phyloP scores from a whole-genome alignment of 2,888 invertebrate genomes.

The Agrochola circellaris region DNA sequence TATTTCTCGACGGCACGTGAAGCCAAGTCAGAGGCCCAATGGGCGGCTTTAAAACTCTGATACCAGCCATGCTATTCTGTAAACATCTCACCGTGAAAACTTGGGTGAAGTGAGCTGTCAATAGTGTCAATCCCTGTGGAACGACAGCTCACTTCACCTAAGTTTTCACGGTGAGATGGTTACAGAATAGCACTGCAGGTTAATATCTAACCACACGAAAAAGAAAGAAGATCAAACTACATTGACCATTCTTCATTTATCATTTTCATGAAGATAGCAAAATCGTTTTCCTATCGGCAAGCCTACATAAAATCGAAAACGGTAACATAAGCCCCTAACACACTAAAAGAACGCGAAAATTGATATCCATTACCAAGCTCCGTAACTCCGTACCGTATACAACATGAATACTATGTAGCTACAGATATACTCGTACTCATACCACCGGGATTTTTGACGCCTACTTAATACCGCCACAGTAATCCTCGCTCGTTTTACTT shows the following conservation, averaged over 20 bases:
- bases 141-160: no score
- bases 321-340: conserved; percentile 11
- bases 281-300: not conserved
- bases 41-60: no score
- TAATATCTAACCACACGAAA: no score
- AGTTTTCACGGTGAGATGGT: no score
- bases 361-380: conserved; percentile 41
- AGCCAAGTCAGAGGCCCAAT: no score
- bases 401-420: conserved; percentile 17
- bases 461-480: conserved; percentile 70
- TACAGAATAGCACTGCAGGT: no score
- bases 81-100: no score
- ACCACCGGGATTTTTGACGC: conserved; percentile 71
- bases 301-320: conserved; percentile 6
- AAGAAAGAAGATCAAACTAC: not conserved
- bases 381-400: conserved; percentile 21
- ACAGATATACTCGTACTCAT: conserved; percentile 24
- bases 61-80: no score
- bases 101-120: no score
- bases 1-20: no score
- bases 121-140: no score
- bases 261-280: not conserved
- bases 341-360: conserved; percentile 44
- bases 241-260: not conserved
- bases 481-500: conserved; percentile 72